Evolutionary conservation across 2,113 vertebrate species (phyloP).

Genomic region (Panthera uncia): DNA sequence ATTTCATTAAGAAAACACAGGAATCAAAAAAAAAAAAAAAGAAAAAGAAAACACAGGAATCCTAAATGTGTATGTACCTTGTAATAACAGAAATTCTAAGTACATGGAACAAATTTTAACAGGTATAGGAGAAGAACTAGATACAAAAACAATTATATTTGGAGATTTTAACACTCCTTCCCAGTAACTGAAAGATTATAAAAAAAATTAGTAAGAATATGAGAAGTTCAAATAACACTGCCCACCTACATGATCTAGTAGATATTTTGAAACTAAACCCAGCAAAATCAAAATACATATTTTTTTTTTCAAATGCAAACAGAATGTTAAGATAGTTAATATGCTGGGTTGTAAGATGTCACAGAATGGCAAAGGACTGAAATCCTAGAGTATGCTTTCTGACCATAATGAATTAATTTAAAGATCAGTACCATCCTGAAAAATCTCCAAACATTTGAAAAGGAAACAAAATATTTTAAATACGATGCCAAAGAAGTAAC

Average conservation of each 20-base stretch:
- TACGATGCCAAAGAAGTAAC: neutral
- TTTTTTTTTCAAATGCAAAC: neutral
- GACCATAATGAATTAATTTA: neutral
- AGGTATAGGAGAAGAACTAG: neutral
- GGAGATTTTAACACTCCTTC: neutral
- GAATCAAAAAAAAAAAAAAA: neutral
- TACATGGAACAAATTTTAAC: neutral
- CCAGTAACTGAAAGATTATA: neutral
- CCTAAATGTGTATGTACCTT: neutral
- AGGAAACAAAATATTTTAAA: neutral
- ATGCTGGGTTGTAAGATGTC: neutral
- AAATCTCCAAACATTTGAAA: neutral
- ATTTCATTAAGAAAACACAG: neutral
- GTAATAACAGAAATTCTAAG: neutral
- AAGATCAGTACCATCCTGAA: neutral
- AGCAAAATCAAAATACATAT: neutral
- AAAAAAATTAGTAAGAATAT: neutral
- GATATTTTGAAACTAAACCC: neutral
- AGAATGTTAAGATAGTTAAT: neutral
- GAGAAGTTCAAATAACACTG: neutral
- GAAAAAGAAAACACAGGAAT: neutral
- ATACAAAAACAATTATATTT: neutral
- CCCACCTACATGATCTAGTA: neutral
- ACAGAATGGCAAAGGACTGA: neutral
- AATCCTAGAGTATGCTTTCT: neutral